A percentile compares a stretch with the other conserved stretches of the same genome.
These are phyloP conservation scores for Alauda arvensis DNA, from an alignment of 2,797 vertebrate genomes.

Conservation along the genomic window DNA sequence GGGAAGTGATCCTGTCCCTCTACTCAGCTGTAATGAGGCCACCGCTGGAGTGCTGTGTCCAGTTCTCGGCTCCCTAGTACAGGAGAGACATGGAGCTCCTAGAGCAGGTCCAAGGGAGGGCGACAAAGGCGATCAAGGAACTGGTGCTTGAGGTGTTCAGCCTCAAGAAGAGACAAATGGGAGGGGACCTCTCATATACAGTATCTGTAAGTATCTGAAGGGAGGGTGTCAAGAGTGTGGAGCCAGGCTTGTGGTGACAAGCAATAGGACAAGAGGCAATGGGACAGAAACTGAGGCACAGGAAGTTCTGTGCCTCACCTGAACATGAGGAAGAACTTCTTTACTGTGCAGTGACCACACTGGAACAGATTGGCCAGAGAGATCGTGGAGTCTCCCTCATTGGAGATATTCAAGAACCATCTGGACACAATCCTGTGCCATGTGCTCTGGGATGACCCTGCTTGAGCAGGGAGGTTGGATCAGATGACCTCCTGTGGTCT, in stretches of 20 bases:
- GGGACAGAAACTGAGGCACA: not conserved
- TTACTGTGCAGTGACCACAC: not conserved
- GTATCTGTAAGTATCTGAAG: not conserved
- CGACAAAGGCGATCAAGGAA: rapidly evolving
- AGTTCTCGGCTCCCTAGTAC: not conserved
- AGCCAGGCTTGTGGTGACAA: not conserved
- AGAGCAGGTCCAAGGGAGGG: not conserved
- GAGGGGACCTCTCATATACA: not conserved
- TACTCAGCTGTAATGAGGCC: not conserved
- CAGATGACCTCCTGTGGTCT: not conserved
- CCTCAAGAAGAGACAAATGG: not conserved
- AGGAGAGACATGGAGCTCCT: not conserved
- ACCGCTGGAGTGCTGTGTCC: not conserved
- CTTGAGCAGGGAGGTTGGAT: not conserved
- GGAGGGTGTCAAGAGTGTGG: not conserved
- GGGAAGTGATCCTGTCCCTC: not conserved
- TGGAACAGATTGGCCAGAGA: not conserved
- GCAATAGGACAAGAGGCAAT: not conserved
- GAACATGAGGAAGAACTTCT: not conserved
- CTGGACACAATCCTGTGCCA: not conserved
- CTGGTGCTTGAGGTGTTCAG: not conserved
- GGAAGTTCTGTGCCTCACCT: not conserved
- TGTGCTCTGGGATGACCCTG: not conserved
- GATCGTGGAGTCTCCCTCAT: not conserved
- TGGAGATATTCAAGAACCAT: not conserved